phyloP scores from a whole-genome alignment of 1,140 invertebrate genomes.

The Macrobrachium nipponense region DNA sequence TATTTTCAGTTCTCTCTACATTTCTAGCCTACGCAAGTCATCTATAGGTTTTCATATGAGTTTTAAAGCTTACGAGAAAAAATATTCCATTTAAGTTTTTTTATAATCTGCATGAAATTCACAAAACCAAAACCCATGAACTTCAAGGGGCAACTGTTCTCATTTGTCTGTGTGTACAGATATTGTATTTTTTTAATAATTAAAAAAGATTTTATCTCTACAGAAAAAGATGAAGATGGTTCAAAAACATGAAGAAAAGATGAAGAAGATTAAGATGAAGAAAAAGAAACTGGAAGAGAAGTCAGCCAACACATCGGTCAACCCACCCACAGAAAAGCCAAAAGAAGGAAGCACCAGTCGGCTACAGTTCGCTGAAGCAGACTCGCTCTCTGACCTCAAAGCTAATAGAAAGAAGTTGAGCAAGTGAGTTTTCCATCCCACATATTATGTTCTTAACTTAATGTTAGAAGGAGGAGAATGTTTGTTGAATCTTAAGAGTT shows the following conservation, averaged over 20 bases:
- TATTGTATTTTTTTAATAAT: not conserved
- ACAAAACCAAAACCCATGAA: too few relatives aligned
- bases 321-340: slow-evolving; percentile 13
- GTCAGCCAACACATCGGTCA: not conserved
- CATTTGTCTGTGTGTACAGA: not conserved
- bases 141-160: too few relatives aligned
- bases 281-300: slow-evolving; percentile 14
- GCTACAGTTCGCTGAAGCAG: slow-evolving; percentile 67
- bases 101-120: too few relatives aligned
- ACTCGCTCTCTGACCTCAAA: slow-evolving; percentile 41
- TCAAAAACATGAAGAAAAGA: not conserved
- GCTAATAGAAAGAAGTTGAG: slow-evolving; percentile 34
- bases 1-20: too few relatives aligned
- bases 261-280: not conserved
- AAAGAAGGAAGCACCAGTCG: slow-evolving; percentile 71
- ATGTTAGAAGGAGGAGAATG: not conserved
- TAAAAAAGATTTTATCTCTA: not conserved
- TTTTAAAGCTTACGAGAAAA: too few relatives aligned
- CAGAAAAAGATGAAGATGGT: not conserved
- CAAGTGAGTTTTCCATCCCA: slow-evolving; percentile 34
- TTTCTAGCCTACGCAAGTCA: too few relatives aligned
- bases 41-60: too few relatives aligned
- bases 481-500: not conserved
- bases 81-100: too few relatives aligned
- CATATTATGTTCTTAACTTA: slow-evolving; percentile 3